Evolutionary conservation across 2,797 vertebrate genomes (phyloP).

Genomic region (Echeneis naucrates): DNA sequence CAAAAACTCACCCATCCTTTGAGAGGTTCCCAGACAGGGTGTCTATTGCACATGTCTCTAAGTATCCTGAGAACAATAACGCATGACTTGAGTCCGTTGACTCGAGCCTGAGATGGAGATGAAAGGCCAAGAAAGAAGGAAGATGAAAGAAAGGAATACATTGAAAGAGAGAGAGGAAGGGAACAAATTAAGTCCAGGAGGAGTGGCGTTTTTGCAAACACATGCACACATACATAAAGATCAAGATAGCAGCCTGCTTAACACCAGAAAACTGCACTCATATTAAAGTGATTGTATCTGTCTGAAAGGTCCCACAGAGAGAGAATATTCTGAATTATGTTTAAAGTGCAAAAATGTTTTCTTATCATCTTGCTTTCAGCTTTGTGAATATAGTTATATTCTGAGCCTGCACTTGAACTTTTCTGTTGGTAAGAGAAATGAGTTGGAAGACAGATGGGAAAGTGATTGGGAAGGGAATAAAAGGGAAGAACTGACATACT

Average conservation of each 20-base stretch:
- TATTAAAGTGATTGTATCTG: conserved; percentile 42
- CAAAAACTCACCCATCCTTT: conserved; percentile 96
- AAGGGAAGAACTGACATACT: conserved; percentile 81
- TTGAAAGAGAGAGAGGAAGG: conserved; percentile 40
- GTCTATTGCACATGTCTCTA: conserved; percentile 98
- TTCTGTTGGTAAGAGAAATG: conserved; percentile 57
- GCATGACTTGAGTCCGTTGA: conserved; percentile 98
- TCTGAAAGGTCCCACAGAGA: conserved; percentile 33
- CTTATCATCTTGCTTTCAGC: not conserved
- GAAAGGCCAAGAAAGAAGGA: conserved; percentile 20
- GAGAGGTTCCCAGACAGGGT: conserved; percentile 93
- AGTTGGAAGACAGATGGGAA: conserved; percentile 64
- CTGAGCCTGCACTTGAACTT: conserved; percentile 14
- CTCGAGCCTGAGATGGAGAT: conserved; percentile 89
- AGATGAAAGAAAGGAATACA: conserved; percentile 41
- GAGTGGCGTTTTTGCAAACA: conserved; percentile 45
- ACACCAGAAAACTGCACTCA: conserved; percentile 38
- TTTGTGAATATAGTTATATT: conserved; percentile 22
- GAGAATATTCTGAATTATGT: conserved; percentile 1
- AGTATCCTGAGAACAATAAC: conserved; percentile 98
- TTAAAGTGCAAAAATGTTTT: not conserved
- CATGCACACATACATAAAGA: conserved; percentile 4
- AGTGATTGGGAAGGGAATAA: conserved; percentile 73
- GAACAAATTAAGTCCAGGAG: conserved; percentile 48
- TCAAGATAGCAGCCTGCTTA: conserved; percentile 44